Evolutionary conservation across 1,140 invertebrate species (phyloP).

Genomic region (Elymnias hypermnestra): DNA sequence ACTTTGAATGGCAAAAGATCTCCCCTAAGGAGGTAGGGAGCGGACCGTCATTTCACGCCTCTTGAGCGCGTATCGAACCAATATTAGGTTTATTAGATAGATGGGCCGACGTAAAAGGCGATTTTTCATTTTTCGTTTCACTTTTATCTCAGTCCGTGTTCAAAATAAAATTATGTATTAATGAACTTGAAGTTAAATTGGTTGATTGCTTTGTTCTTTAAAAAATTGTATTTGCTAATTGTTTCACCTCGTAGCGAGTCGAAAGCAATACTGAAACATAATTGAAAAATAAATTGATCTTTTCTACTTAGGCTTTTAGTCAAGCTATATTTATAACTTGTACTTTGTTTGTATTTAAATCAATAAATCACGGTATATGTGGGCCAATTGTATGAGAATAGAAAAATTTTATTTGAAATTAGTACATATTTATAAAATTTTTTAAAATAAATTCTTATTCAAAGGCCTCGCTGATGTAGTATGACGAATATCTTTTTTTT

Average conservation of each 20-base stretch:
- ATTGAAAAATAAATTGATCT: neutral
- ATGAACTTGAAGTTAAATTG: neutral
- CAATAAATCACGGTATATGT: too few relatives aligned
- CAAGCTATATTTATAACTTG: neutral
- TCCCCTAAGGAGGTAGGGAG: conserved; percentile 24
- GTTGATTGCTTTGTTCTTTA: neutral
- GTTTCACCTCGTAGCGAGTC: neutral
- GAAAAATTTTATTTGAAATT: too few relatives aligned
- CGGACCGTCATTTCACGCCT: conserved; percentile 50
- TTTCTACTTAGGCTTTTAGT: too few relatives aligned
- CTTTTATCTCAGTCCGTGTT: conserved; percentile 23
- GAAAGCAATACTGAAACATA: neutral
- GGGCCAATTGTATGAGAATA: too few relatives aligned
- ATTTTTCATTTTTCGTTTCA: conserved; percentile 50
- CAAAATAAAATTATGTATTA: conserved; percentile 7
- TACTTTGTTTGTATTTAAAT: neutral
- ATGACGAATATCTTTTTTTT: too few relatives aligned
- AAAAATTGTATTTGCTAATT: neutral
- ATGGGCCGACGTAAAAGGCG: conserved; percentile 47
- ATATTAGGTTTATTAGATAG: conserved; percentile 70
- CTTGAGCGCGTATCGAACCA: conserved; percentile 61
- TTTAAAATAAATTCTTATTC: too few relatives aligned
- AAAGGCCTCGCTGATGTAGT: too few relatives aligned
- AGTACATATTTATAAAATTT: too few relatives aligned
- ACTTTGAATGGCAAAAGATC: conserved; percentile 27